Evolutionary conservation across 2,888 invertebrate species (phyloP).

Genomic region (Phymatocera aterrima): DNA sequence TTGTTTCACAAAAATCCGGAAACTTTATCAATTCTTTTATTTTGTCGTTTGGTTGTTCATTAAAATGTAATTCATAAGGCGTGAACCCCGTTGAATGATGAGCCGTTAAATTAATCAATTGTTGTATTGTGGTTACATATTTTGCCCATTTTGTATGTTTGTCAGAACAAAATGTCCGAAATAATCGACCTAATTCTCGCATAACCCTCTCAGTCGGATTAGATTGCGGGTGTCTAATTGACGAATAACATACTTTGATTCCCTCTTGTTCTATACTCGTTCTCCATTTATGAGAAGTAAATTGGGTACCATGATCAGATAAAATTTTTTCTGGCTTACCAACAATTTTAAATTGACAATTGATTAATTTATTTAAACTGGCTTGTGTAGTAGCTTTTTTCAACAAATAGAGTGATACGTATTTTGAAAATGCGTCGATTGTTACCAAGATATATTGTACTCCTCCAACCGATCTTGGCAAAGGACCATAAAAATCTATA

Average conservation of each 20-base stretch:
- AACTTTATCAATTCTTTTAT: conserved; percentile 2
- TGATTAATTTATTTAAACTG: conserved; percentile 26
- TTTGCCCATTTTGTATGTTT: conserved; percentile 11
- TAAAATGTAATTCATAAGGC: conserved; percentile 10
- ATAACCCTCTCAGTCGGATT: conserved; percentile 53
- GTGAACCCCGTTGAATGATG: not conserved
- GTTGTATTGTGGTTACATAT: not conserved
- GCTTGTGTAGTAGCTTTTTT: conserved; percentile 50
- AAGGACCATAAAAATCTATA: conserved; percentile 17
- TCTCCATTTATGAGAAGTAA: conserved; percentile 51
- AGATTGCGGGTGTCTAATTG: conserved; percentile 49
- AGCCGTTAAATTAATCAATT: not conserved
- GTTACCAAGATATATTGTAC: conserved; percentile 55
- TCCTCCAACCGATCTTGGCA: conserved; percentile 21
- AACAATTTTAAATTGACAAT: not conserved
- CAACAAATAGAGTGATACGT: conserved; percentile 54
- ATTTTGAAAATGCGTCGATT: conserved; percentile 55
- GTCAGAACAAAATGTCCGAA: not conserved
- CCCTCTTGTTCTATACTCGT: not conserved
- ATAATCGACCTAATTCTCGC: too few species aligned
- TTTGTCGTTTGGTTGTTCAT: not conserved
- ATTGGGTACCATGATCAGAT: conserved; percentile 53
- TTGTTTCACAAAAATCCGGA: not conserved
- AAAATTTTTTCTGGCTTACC: conserved; percentile 37
- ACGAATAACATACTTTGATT: not conserved